Percentiles rank a stretch among this genome's conserved stretches.
These are phyloP conservation scores for Luscinia luscinia DNA, from an alignment of 2,797 vertebrate species.

Conservation along the genomic window DNA sequence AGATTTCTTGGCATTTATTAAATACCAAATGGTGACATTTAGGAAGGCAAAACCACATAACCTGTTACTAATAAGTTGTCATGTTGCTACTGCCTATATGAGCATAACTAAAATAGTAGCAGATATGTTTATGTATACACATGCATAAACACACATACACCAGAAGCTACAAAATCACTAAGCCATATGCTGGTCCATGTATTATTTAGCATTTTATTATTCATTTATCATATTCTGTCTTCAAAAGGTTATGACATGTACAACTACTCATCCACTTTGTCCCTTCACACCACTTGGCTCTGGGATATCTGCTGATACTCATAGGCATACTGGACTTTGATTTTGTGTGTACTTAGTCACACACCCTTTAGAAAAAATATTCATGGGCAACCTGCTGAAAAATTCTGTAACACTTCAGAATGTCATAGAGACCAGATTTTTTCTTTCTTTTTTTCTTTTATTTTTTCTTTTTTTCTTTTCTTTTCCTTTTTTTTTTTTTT, in stretches of 20 bases:
- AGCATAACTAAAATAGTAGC: not conserved
- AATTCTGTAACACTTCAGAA: not conserved
- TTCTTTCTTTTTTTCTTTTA: not conserved
- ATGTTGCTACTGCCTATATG: not conserved
- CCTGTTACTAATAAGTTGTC: not conserved
- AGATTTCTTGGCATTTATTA: conserved; percentile 32
- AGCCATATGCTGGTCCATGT: not conserved
- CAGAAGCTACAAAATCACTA: not conserved
- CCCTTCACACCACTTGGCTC: not conserved
- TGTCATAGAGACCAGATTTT: accelerated
- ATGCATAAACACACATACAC: not conserved
- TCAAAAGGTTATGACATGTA: not conserved
- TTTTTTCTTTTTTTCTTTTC: not conserved
- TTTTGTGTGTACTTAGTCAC: not conserved
- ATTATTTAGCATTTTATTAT: not conserved
- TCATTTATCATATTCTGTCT: not conserved
- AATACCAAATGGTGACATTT: conserved; percentile 43
- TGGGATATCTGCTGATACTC: not conserved
- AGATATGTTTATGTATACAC: not conserved
- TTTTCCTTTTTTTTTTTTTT: not conserved
- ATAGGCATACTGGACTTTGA: not conserved
- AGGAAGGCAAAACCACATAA: conserved; percentile 17
- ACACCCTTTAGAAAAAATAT: not conserved
- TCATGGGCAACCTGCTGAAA: not conserved
- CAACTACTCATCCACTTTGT: not conserved